A percentile compares a stretch with the other conserved stretches of the same genome.
Conservation (phyloP, 1,140 invertebrate species). For the Drosophila subobscura region DNA sequence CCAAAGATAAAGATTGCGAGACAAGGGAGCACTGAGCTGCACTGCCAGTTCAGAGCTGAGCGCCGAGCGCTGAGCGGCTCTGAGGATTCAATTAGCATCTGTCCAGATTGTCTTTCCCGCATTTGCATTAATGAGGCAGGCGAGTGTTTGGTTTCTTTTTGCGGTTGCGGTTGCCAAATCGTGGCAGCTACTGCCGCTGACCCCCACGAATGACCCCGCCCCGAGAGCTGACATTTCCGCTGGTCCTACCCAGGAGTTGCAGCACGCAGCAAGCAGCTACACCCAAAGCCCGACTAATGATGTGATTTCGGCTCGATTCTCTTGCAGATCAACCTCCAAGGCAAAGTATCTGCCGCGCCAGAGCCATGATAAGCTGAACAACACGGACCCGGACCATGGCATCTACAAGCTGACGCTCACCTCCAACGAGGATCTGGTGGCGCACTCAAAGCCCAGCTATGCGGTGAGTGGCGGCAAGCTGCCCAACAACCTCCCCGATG, state of each 20-base stretch:
- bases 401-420: constrained; percentile 91
- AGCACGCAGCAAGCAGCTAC: neutral
- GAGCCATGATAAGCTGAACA: constrained; percentile 86
- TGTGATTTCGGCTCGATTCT: neutral
- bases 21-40: neutral
- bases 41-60: no score
- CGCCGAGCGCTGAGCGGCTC: neutral
- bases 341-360: constrained; percentile 90
- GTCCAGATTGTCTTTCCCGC: constrained; percentile 42
- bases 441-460: constrained; percentile 70
- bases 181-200: constrained; percentile 52
- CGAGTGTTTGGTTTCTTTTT: constrained; percentile 2
- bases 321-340: constrained; percentile 90
- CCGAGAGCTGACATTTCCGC: constrained; percentile 25
- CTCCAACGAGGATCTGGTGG: constrained; percentile 86
- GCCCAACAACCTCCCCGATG: constrained; percentile 84
- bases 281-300: neutral
- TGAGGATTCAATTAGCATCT: constrained; percentile 71
- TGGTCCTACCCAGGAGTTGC: constrained; percentile 4
- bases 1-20: constrained; percentile 11
- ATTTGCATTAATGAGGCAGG: constrained; percentile 65
- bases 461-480: constrained; percentile 57
- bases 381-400: constrained; percentile 87
- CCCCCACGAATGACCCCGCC: constrained; percentile 28
- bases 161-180: constrained; percentile 26